phyloP scores from a whole-genome alignment of 2,888 invertebrate species.

The Aelia acuminata region DNA sequence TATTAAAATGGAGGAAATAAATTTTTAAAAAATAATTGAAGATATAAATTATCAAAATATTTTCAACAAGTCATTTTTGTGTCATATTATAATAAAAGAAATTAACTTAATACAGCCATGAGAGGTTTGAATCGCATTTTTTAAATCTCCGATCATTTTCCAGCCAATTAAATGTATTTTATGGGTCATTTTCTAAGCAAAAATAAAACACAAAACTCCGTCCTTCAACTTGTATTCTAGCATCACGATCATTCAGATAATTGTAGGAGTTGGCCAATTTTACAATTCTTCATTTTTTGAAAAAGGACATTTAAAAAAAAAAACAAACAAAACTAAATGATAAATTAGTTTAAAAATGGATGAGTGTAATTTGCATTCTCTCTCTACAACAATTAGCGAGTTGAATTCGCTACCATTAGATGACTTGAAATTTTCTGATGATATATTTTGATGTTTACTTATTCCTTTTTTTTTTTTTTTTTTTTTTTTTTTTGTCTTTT shows the following conservation, averaged over 20 bases:
- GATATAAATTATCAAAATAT: neutral
- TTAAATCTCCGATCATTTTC: neutral
- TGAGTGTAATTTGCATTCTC: constrained; percentile 1
- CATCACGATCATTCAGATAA: neutral
- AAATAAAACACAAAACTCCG: neutral
- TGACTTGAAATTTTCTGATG: neutral
- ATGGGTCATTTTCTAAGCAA: neutral
- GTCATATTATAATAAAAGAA: neutral
- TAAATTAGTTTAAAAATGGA: neutral
- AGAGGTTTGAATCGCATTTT: neutral
- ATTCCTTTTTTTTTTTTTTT: too few species aligned
- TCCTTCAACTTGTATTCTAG: neutral
- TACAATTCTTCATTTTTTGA: neutral
- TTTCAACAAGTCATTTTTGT: neutral
- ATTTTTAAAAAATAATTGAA: neutral
- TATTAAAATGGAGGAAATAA: too few species aligned
- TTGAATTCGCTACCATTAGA: neutral
- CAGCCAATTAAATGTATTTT: neutral
- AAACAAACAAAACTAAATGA: neutral
- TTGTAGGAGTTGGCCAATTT: neutral
- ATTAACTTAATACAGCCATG: neutral
- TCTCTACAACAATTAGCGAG: neutral
- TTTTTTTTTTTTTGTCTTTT: neutral
- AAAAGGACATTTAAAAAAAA: too few species aligned
- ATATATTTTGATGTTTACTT: neutral